A percentile compares a stretch with the other conserved stretches of the same genome.
Conservation (phyloP, 2,888 invertebrate genomes). For the Syrphus vitripennis region DNA sequence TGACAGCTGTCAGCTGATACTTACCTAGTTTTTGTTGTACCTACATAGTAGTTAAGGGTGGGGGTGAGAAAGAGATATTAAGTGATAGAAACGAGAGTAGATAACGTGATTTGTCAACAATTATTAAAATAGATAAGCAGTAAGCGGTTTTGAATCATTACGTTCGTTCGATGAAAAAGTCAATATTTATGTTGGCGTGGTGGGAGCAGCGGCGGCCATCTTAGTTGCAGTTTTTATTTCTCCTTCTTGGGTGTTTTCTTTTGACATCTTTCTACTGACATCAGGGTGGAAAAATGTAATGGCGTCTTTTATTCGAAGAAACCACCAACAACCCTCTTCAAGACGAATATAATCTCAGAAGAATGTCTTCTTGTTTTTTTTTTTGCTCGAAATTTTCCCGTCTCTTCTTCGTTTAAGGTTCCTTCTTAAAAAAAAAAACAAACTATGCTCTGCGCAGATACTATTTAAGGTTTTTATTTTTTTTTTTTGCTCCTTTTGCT, state of each 20-base stretch:
- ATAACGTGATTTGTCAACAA: constrained; percentile 53
- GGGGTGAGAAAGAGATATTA: not conserved
- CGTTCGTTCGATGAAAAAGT: constrained; percentile 48
- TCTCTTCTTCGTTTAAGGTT: constrained; percentile 23
- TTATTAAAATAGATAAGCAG: not conserved
- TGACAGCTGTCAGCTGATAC: constrained; percentile 51
- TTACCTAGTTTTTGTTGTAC: not conserved
- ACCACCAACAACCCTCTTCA: constrained; percentile 51
- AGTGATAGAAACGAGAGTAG: not conserved
- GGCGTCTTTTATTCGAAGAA: constrained; percentile 50
- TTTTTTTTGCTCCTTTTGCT: not conserved
- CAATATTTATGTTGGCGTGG: constrained; percentile 49
- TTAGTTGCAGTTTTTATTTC: constrained; percentile 40
- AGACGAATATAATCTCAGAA: constrained; percentile 39
- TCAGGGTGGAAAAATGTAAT: constrained; percentile 47
- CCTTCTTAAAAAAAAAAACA: constrained; percentile 25
- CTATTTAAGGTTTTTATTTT: constrained; percentile 24
- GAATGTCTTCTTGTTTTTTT: constrained; percentile 19
- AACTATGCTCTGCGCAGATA: constrained; percentile 58
- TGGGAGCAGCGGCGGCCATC: constrained; percentile 32
- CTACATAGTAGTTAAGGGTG: not conserved
- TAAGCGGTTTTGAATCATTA: constrained; percentile 20
- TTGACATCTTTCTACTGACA: not conserved
- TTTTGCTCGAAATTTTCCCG: not conserved
- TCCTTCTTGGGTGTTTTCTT: constrained; percentile 4